These are phyloP conservation scores for Drosophila subpulchrella DNA, from an alignment of 1,140 invertebrate species.

Conservation along the genomic window DNA sequence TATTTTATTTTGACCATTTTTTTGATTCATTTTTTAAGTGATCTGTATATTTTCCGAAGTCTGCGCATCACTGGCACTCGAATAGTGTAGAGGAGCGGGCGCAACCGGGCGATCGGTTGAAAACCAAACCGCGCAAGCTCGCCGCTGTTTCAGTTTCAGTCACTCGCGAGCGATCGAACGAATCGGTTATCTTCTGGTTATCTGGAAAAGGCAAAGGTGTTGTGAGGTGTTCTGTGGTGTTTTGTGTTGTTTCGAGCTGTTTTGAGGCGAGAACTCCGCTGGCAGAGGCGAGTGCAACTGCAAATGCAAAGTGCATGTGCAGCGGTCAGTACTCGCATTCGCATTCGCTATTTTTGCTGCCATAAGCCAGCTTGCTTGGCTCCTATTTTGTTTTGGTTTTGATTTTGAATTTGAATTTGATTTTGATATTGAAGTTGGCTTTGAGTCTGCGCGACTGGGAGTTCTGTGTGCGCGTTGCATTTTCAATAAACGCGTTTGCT, in stretches of 20 bases:
- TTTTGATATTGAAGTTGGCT: conserved; percentile 9
- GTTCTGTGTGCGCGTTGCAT: conserved; percentile 51
- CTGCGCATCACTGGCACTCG: neutral
- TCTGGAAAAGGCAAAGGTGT: conserved; percentile 11
- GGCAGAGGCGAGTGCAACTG: conserved; percentile 6
- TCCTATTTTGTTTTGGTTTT: conserved; percentile 33
- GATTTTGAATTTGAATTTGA: conserved; percentile 6
- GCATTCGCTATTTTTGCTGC: conserved; percentile 12
- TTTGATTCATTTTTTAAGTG: neutral
- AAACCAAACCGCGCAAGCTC: conserved; percentile 21
- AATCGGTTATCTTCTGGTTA: conserved; percentile 65
- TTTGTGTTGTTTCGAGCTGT: conserved; percentile 20
- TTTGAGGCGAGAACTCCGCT: conserved; percentile 26
- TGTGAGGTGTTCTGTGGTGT: conserved; percentile 21
- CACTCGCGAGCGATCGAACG: conserved; percentile 51
- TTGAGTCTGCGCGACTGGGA: conserved; percentile 32
- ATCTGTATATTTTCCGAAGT: neutral
- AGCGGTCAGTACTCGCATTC: conserved; percentile 19
- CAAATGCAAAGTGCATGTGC: conserved; percentile 46
- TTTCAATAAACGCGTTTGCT: conserved; percentile 81
- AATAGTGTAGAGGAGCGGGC: neutral
- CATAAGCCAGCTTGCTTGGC: conserved; percentile 24
- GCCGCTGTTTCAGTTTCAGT: conserved; percentile 49
- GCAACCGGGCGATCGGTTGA: conserved; percentile 4
- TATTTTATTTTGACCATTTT: too few species aligned